Percentiles rank a stretch among this genome's conserved stretches.
phyloP scores from a whole-genome alignment of 2,113 vertebrate genomes.

The Chaetorhynchus papuensis region DNA sequence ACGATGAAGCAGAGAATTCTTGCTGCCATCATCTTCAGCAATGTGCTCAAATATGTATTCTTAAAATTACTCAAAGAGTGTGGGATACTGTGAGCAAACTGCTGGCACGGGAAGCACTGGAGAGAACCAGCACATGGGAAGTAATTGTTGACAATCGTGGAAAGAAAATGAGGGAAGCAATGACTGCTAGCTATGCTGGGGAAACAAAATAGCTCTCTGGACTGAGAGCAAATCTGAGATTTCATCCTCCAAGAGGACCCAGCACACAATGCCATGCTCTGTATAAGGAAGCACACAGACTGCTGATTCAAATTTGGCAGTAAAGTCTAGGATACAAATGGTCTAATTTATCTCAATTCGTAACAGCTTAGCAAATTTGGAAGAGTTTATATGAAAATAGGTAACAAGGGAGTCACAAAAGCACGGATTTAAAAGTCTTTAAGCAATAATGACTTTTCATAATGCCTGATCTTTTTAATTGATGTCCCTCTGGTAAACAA shows the following conservation, averaged over 20 bases:
- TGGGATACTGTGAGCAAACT: background rate
- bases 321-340: slow-evolving; percentile 58
- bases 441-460: slow-evolving; percentile 71
- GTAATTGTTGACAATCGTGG: background rate
- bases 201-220: slow-evolving; percentile 40
- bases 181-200: background rate
- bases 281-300: slow-evolving; percentile 17
- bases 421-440: slow-evolving; percentile 67
- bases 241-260: slow-evolving; percentile 31
- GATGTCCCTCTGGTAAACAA: slow-evolving; percentile 38
- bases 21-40: background rate
- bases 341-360: slow-evolving; percentile 75
- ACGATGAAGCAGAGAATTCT: background rate
- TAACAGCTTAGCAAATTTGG: slow-evolving; percentile 69
- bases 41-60: background rate
- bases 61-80: background rate
- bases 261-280: background rate
- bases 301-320: slow-evolving; percentile 70
- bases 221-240: background rate
- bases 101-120: background rate
- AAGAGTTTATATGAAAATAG: slow-evolving; percentile 66
- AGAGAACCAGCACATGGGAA: background rate
- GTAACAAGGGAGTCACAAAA: slow-evolving; percentile 71
- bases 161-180: background rate
- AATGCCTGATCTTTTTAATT: slow-evolving; percentile 60